phyloP scores from a whole-genome alignment of 2,113 vertebrate species.

The Ammodytes marinus region DNA sequence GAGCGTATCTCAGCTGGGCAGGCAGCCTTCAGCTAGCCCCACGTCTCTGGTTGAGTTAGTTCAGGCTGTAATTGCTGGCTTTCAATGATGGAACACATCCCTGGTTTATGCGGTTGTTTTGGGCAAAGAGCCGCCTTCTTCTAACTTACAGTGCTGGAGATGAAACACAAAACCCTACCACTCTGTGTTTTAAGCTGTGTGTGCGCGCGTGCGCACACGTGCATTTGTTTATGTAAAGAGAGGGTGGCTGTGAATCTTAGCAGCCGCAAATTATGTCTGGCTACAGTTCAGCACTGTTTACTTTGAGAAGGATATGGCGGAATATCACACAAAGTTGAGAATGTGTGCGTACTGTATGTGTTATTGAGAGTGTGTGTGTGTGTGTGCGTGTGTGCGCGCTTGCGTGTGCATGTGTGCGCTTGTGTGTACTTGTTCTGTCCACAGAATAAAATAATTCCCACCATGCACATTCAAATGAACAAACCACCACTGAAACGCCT shows the following conservation, averaged over 20 bases:
- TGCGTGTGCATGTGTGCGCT: not conserved
- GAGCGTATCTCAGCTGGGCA: slow-evolving; percentile 37
- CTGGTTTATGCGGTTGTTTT: slow-evolving; percentile 68
- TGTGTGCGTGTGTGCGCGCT: not conserved
- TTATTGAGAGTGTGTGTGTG: slow-evolving; percentile 12
- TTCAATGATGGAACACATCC: slow-evolving; percentile 54
- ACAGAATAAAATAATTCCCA: not conserved
- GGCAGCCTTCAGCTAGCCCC: slow-evolving; percentile 39
- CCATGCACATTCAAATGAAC: not conserved
- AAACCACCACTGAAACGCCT: not conserved
- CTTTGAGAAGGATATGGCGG: slow-evolving; percentile 48
- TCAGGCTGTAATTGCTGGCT: slow-evolving; percentile 62
- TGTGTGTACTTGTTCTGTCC: not conserved
- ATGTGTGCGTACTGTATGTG: slow-evolving; percentile 2
- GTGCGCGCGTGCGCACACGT: slow-evolving; percentile 13
- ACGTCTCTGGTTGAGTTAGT: slow-evolving; percentile 57
- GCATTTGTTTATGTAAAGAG: slow-evolving; percentile 15
- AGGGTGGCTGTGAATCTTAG: slow-evolving; percentile 44
- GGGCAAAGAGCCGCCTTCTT: slow-evolving; percentile 45
- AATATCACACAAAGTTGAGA: slow-evolving; percentile 27
- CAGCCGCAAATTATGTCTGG: slow-evolving; percentile 58
- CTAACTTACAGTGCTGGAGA: slow-evolving; percentile 37
- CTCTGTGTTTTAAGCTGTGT: slow-evolving; percentile 38
- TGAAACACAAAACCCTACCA: slow-evolving; percentile 51
- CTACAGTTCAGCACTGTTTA: slow-evolving; percentile 63